phyloP scores from a whole-genome alignment of 2,888 invertebrate species.

The Calliopum simillimum region DNA sequence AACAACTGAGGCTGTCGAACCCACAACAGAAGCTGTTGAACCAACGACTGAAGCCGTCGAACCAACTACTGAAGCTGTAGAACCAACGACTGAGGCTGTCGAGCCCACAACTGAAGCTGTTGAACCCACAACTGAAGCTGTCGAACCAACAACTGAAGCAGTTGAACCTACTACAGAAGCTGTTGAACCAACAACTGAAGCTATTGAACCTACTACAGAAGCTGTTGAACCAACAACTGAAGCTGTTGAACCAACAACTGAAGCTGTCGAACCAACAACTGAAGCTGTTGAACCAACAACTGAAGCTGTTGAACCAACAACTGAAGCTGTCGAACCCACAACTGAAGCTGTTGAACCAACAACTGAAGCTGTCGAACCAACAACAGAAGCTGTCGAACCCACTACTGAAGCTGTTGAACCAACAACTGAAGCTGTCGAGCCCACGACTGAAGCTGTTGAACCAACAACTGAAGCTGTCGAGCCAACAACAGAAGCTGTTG shows the following conservation, averaged over 20 bases:
- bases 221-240: conserved; percentile 16
- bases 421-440: no score
- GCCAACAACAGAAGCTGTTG: conserved; percentile 2
- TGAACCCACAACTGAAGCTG: background rate
- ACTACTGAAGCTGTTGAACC: conserved; percentile 4
- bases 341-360: conserved; percentile 3
- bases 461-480: background rate
- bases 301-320: background rate
- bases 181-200: conserved; percentile 18
- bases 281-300: background rate
- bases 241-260: conserved; percentile 17
- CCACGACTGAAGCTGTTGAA: background rate
- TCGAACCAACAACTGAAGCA: background rate
- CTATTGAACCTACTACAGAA: background rate
- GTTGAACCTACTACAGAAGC: conserved; percentile 17
- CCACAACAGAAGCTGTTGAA: conserved; percentile 26
- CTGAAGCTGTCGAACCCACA: background rate
- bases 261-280: conserved; percentile 14
- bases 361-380: background rate
- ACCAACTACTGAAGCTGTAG: conserved; percentile 8
- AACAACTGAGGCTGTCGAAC: conserved; percentile 10
- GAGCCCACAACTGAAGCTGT: conserved; percentile 8
- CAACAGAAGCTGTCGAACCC: conserved; percentile 8
- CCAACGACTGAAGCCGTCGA: conserved; percentile 26
- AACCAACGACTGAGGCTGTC: conserved; percentile 12